phyloP scores from a whole-genome alignment of 2,797 vertebrate species.

The Pachyuromys duprasi region DNA sequence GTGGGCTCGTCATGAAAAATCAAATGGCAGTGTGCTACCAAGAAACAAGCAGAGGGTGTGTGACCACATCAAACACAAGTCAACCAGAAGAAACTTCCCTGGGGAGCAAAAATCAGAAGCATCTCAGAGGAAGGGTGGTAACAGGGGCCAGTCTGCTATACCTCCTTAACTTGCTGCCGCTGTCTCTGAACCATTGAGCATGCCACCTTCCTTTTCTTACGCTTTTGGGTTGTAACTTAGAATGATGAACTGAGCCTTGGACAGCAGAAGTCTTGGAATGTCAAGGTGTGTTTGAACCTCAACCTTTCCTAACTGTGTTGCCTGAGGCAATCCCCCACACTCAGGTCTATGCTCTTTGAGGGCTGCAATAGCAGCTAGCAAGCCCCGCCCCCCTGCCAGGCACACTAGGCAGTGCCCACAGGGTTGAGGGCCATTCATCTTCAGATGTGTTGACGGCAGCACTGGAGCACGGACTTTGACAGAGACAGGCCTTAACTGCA shows the following conservation, averaged over 20 bases:
- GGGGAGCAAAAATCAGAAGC: no score
- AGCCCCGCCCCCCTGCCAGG: not conserved
- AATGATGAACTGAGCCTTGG: not conserved
- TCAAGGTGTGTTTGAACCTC: no score
- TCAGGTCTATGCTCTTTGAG: not conserved
- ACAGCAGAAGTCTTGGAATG: not conserved
- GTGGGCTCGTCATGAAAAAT: not conserved
- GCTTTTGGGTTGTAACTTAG: not conserved
- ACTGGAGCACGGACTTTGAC: not conserved
- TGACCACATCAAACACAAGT: fast-evolving
- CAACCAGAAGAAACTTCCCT: not conserved
- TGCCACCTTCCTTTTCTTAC: no score
- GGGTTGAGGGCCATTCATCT: not conserved
- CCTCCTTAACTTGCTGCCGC: fast-evolving
- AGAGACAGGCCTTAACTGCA: not conserved
- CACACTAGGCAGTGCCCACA: fast-evolving
- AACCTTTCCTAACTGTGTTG: not conserved
- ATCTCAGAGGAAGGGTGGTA: no score
- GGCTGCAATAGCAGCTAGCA: no score
- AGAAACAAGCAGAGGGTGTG: fast-evolving
- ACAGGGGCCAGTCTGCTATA: not conserved
- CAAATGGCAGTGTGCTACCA: not conserved
- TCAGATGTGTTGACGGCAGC: not conserved
- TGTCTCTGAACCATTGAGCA: not conserved
- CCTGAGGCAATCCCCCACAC: not conserved